These are phyloP conservation scores for Scolopax rusticola DNA, from an alignment of 2,797 vertebrate species.

Conservation along the genomic window DNA sequence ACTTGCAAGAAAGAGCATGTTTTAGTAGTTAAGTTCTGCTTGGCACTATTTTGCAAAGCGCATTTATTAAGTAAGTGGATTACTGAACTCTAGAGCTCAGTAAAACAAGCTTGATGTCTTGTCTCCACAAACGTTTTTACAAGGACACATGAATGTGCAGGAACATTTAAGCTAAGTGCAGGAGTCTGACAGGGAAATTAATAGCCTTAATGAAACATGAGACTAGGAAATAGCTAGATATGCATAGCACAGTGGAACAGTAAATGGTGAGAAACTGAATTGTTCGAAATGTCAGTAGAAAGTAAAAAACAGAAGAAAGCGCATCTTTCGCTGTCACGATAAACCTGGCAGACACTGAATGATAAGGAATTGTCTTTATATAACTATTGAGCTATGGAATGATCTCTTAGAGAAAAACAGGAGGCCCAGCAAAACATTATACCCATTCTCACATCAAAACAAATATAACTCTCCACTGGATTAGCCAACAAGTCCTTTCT, in stretches of 20 bases:
- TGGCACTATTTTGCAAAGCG: not conserved
- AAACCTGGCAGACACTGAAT: not conserved
- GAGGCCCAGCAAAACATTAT: not conserved
- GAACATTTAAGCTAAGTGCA: not conserved
- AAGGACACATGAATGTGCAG: not conserved
- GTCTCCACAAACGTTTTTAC: not conserved
- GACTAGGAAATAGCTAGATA: not conserved
- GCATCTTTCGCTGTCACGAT: not conserved
- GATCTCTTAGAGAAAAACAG: not conserved
- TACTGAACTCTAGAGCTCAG: not conserved
- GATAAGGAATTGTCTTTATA: not conserved
- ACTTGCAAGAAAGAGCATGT: not conserved
- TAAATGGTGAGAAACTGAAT: not conserved
- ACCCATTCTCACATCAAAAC: not conserved
- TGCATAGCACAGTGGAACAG: accelerated
- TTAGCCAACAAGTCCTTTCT: not conserved
- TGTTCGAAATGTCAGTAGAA: not conserved
- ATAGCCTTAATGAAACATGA: not conserved
- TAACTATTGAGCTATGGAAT: not conserved
- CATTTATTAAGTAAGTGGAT: not conserved
- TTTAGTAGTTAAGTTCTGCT: not conserved
- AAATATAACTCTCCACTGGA: not conserved
- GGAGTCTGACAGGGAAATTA: not conserved
- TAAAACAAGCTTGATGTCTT: not conserved
- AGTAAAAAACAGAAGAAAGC: not conserved